Conservation (phyloP, 2,888 invertebrate genomes). For the Timema cristinae region DNA sequence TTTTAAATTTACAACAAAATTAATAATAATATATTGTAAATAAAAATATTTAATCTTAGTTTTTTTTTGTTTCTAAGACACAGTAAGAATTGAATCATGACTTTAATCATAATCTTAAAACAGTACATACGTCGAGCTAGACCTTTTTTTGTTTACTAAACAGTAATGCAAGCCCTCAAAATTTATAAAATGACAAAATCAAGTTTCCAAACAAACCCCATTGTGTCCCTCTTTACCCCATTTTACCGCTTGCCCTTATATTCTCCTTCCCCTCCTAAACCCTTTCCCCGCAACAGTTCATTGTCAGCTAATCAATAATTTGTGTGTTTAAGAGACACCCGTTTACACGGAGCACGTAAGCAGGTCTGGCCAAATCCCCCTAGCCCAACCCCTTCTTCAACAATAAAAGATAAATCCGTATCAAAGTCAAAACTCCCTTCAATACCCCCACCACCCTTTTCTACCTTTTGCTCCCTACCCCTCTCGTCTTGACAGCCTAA, state of each 20-base stretch:
- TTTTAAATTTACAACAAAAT: too few species aligned
- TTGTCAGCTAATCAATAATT: constrained; percentile 2
- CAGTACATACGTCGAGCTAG: too few species aligned
- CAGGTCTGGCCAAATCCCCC: not conserved
- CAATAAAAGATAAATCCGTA: constrained; percentile 22
- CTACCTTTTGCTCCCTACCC: not conserved
- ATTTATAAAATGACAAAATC: not conserved
- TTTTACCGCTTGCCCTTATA: not conserved
- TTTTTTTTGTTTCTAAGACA: too few species aligned
- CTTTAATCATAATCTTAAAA: too few species aligned
- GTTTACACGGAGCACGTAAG: not conserved
- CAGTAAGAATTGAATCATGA: too few species aligned
- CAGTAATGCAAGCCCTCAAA: too few species aligned
- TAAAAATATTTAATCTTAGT: too few species aligned
- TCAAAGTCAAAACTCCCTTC: constrained; percentile 19
- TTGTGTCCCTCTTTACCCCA: not conserved
- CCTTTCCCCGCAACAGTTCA: too few species aligned
- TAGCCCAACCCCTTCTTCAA: constrained; percentile 3
- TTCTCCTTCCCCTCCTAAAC: not conserved
- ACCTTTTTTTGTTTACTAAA: too few species aligned
- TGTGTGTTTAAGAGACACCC: constrained; percentile 1
- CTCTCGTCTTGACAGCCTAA: constrained; percentile 3
- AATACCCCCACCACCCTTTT: not conserved
- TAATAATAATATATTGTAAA: too few species aligned
- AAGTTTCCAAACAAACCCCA: constrained; percentile 9